These are phyloP conservation scores for Teinopalpus imperialis DNA, from an alignment of 2,888 invertebrate species.

Conservation along the genomic window DNA sequence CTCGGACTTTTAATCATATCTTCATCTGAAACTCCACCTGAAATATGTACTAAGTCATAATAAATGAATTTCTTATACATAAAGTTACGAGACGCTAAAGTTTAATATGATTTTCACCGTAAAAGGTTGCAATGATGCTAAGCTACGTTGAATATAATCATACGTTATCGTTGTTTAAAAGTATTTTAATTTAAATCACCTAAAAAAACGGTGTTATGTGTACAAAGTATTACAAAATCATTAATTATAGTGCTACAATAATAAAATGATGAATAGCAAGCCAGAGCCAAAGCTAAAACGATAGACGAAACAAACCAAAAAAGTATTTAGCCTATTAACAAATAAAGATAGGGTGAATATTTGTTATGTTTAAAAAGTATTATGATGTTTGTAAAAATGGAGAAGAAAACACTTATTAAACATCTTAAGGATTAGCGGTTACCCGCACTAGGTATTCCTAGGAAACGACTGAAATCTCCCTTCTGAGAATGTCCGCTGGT, in stretches of 20 bases:
- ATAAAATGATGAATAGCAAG: slow-evolving; percentile 15
- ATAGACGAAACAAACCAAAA: slow-evolving; percentile 12
- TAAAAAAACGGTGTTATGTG: too few relatives aligned
- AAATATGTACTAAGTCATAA: slow-evolving; percentile 35
- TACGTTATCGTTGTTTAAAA: too few relatives aligned
- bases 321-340: slow-evolving; percentile 6
- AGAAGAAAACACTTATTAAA: slow-evolving; percentile 55
- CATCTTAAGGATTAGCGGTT: slow-evolving; percentile 65
- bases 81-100: too few relatives aligned
- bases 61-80: not conserved
- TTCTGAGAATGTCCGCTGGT: slow-evolving; percentile 70
- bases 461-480: slow-evolving; percentile 84
- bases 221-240: too few relatives aligned
- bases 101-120: not conserved
- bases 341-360: slow-evolving; percentile 20
- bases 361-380: slow-evolving; percentile 23
- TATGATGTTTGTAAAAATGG: slow-evolving; percentile 40
- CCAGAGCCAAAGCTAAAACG: slow-evolving; percentile 22
- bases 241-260: not conserved
- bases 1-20: slow-evolving; percentile 91
- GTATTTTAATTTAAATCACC: too few relatives aligned
- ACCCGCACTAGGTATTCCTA: slow-evolving; percentile 85
- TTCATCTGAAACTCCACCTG: slow-evolving; percentile 65
- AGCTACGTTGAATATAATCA: slow-evolving; percentile 11
- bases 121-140: slow-evolving; percentile 11